These are phyloP conservation scores for Iphiclides podalirius DNA, from an alignment of 2,888 invertebrate species.

Conservation along the genomic window DNA sequence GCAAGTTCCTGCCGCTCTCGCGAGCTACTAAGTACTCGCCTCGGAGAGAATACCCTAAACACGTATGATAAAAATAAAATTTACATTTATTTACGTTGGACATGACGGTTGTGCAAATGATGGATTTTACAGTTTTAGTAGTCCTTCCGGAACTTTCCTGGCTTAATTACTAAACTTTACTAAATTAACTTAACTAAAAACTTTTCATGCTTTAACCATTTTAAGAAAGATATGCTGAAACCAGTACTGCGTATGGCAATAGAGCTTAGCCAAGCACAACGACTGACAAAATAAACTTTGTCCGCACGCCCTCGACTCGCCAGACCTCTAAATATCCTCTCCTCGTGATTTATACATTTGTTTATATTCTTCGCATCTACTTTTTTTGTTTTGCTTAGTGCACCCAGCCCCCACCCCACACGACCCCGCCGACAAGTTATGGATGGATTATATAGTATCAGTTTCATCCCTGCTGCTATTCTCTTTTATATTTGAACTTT, in stretches of 20 bases:
- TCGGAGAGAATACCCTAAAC: constrained; percentile 6
- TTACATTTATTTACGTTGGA: no score
- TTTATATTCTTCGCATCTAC: constrained; percentile 3
- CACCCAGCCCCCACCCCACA: background rate
- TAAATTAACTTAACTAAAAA: no score
- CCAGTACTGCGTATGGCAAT: background rate
- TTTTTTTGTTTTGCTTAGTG: constrained; percentile 3
- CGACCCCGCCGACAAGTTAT: constrained; percentile 26
- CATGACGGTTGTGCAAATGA: no score
- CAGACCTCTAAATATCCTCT: constrained; percentile 11
- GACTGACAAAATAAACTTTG: background rate
- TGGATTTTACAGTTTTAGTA: no score
- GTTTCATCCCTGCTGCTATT: constrained; percentile 20
- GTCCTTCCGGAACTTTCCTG: no score
- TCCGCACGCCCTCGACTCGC: background rate
- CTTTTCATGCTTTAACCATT: no score
- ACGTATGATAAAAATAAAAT: no score
- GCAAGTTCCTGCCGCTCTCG: constrained; percentile 6
- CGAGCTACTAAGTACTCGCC: constrained; percentile 5
- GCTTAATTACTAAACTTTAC: no score
- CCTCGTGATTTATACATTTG: constrained; percentile 12
- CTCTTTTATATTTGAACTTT: constrained; percentile 23
- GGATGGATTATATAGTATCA: background rate
- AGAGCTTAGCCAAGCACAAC: background rate
- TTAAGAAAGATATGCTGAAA: background rate